Evolutionary conservation across 2,113 vertebrate species (phyloP).

Genomic region (Microcebus lehilahytsara): DNA sequence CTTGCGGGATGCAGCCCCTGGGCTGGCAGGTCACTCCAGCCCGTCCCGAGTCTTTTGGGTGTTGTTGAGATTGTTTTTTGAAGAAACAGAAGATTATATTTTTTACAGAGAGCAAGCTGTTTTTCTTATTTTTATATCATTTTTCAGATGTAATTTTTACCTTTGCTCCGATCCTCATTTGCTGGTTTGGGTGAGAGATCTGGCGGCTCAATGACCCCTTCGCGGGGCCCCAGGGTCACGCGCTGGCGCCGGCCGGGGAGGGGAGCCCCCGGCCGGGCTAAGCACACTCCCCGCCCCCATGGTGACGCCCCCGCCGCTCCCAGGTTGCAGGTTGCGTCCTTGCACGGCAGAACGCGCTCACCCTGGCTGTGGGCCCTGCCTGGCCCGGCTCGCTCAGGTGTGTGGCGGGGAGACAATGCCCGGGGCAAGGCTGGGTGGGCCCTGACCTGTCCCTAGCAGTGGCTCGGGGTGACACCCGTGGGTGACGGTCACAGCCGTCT

Average conservation of each 20-base stretch:
- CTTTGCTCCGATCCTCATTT: slow-evolving; percentile 74
- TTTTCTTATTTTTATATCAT: slow-evolving; percentile 89
- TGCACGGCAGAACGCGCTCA: not conserved
- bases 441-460: not conserved
- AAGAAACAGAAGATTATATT: slow-evolving; percentile 85
- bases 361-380: not conserved
- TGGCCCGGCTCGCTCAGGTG: not conserved
- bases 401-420: not conserved
- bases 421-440: not conserved
- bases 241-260: not conserved
- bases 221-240: not conserved
- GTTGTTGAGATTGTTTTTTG: slow-evolving; percentile 75
- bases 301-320: accelerated
- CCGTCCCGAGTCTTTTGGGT: slow-evolving; percentile 60
- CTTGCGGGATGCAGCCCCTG: not conserved
- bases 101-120: slow-evolving; percentile 86
- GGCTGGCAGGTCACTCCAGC: not conserved
- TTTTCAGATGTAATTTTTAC: slow-evolving; percentile 86
- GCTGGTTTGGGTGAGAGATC: slow-evolving; percentile 68
- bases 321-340: accelerated
- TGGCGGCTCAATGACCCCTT: not conserved
- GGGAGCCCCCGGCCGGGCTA: not conserved
- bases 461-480: accelerated
- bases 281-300: not conserved
- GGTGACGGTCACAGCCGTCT: not conserved